Base-by-base conservation (phyloP, 1,140 invertebrate species). In the Schlechtendalia chinensis region DNA sequence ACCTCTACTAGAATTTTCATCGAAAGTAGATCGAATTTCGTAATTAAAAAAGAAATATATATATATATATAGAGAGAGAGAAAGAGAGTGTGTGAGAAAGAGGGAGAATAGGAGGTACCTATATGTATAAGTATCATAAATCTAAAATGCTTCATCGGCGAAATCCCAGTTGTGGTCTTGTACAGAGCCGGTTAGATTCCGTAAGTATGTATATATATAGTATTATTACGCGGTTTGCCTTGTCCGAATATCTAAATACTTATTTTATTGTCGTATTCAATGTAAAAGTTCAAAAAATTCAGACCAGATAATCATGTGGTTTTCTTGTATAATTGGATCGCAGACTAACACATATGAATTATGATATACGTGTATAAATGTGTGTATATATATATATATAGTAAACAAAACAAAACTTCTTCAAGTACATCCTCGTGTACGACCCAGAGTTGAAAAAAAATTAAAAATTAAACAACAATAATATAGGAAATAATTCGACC, bases 211-310 rank as follows among this genome's bases (percentile, higher is more conserved):
- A 14, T 50, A 10, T 50, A 50, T 50, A 14, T 50, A 50, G 56
- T 39, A 22, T 69, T 69, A 69, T 50, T 45, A 69, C 65, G 65
- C 14, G 65, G 65, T 69, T 69, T 69, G 10, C 39, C 65, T 69
- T 50, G 65, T 69, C 19, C 39, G 8, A 3, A 8, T 39, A 39
- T 39, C 3, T 39, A 39, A 4, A 39, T 39, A 39, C n/a, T n/a
- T n/a, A 19, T 17, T 71, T 54, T 22, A 8, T 63, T 4, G 17
- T 53, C 47, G 27, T 72, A 54, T 54, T 72, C 8, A 14, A 24
- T 54, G 17, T 11, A 72, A 72, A 72, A 54, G 53, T 29, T 54
- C 24, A 29, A 54, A 19, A 72, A 54, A 54, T 72, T 72, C 29
- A 72, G 29, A 72, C 17, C 24, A 12, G 47, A 72, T 27, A 71